phyloP scores from a whole-genome alignment of 2,888 invertebrate species.

The Macropis europaea region DNA sequence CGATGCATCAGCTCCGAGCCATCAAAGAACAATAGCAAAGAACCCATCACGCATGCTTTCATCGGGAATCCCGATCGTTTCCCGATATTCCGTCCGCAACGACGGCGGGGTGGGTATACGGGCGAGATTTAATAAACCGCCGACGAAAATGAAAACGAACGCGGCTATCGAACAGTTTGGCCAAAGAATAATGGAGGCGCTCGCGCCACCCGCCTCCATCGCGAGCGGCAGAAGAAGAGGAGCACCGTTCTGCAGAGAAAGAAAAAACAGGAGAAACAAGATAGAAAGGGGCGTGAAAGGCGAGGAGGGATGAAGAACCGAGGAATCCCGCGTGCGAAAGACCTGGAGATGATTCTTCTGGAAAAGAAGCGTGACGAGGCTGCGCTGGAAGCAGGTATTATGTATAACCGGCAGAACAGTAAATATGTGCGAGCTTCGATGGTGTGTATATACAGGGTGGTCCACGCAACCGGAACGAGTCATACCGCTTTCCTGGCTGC shows the following conservation, averaged over 20 bases:
- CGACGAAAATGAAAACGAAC: slow-evolving; percentile 33
- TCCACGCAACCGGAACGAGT: too few species aligned
- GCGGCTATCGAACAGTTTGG: slow-evolving; percentile 37
- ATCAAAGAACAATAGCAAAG: too few species aligned
- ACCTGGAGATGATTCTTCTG: slow-evolving; percentile 62
- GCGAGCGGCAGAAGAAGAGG: too few species aligned
- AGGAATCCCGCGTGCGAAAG: slow-evolving; percentile 61
- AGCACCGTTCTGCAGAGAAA: too few species aligned
- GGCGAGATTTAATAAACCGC: slow-evolving; percentile 38
- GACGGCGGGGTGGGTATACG: not conserved
- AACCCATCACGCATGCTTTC: too few species aligned
- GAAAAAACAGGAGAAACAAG: too few species aligned
- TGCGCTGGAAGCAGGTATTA: slow-evolving; percentile 60
- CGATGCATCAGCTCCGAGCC: too few species aligned
- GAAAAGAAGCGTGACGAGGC: slow-evolving; percentile 61
- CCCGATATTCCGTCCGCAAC: too few species aligned
- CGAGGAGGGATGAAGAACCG: slow-evolving; percentile 5
- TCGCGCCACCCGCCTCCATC: too few species aligned
- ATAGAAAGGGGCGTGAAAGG: too few species aligned
- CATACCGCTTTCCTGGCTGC: too few species aligned
- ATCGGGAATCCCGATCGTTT: too few species aligned
- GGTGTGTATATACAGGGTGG: slow-evolving; percentile 40
- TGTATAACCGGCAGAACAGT: slow-evolving; percentile 57
- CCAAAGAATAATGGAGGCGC: slow-evolving; percentile 35
- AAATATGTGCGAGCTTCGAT: slow-evolving; percentile 53